Conservation (phyloP, 1,140 invertebrate species). For the Trachymyrmex septentrionalis region DNA sequence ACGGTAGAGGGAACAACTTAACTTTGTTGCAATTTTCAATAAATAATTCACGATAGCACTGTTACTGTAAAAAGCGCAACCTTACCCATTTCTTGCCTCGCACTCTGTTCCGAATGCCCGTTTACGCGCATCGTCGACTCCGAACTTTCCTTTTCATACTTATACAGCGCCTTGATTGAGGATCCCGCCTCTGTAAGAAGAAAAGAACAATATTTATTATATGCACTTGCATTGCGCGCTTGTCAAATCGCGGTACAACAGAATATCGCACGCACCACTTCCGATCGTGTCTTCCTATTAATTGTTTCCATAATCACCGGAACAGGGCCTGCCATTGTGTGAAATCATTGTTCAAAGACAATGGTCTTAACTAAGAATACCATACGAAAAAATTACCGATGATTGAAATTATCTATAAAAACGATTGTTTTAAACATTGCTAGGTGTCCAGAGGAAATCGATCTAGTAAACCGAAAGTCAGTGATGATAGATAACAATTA, state of each 20-base stretch:
- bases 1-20: not conserved
- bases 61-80: conserved; percentile 28
- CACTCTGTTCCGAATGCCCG: conserved; percentile 81
- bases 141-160: conserved; percentile 83
- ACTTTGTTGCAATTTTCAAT: conserved; percentile 25
- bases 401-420: conserved; percentile 1
- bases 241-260: not conserved
- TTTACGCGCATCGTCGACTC: conserved; percentile 84
- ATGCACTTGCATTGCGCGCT: not conserved
- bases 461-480: not conserved
- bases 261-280: conserved; percentile 42
- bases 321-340: conserved; percentile 14
- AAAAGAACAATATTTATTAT: not conserved
- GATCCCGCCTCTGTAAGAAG: conserved; percentile 45
- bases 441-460: not conserved
- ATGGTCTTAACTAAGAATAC: conserved; percentile 13
- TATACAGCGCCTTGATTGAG: conserved; percentile 40
- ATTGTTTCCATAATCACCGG: conserved; percentile 40
- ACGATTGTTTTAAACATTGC: conserved; percentile 6
- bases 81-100: conserved; percentile 85
- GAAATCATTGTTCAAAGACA: conserved; percentile 41
- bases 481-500: conserved; percentile 9
- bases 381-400: not conserved
- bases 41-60: conserved; percentile 1
- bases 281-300: conserved; percentile 48